Percentiles rank a stretch among this genome's conserved stretches.
These are phyloP conservation scores for Aurelia aurita complex sp. Pacific DNA, from an alignment of 30 jellyfish, hydroid and myxozoan species.

Conservation along the genomic window DNA sequence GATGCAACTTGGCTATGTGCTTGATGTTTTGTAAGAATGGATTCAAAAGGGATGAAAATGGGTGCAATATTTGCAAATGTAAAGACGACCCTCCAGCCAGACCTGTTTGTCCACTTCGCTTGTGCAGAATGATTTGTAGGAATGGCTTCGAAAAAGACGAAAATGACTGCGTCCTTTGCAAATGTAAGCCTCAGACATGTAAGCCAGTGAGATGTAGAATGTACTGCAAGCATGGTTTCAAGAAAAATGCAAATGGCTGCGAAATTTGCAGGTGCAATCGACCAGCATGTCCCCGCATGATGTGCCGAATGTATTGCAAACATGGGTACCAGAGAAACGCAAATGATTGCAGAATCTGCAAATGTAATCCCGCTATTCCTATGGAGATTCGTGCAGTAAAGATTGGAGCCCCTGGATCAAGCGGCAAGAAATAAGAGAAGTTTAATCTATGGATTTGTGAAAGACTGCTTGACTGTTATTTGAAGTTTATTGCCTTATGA, in stretches of 20 bases:
- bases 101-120: neutral
- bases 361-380: neutral
- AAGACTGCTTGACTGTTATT: no score
- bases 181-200: constrained; percentile 18
- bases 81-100: neutral
- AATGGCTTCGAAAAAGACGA: constrained; percentile 14
- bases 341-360: constrained; percentile 2
- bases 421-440: no score
- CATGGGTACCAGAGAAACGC: neutral
- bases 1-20: constrained; percentile 26
- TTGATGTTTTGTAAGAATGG: constrained; percentile 33
- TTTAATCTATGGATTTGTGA: no score
- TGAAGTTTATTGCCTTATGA: no score
- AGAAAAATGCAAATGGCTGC: constrained; percentile 28
- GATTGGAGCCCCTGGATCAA: neutral
- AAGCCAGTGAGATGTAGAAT: constrained; percentile 1
- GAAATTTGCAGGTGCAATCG: constrained; percentile 38
- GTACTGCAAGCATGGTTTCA: constrained; percentile 34
- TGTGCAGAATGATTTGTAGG: constrained; percentile 11
- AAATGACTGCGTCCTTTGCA: constrained; percentile 31
- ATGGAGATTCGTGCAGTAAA: neutral
- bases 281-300: neutral
- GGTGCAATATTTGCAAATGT: constrained; percentile 39
- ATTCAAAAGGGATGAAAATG: constrained; percentile 4
- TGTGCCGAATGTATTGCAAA: constrained; percentile 18